phyloP scores from a whole-genome alignment of 2,113 vertebrate species.

The Tautogolabrus adspersus region DNA sequence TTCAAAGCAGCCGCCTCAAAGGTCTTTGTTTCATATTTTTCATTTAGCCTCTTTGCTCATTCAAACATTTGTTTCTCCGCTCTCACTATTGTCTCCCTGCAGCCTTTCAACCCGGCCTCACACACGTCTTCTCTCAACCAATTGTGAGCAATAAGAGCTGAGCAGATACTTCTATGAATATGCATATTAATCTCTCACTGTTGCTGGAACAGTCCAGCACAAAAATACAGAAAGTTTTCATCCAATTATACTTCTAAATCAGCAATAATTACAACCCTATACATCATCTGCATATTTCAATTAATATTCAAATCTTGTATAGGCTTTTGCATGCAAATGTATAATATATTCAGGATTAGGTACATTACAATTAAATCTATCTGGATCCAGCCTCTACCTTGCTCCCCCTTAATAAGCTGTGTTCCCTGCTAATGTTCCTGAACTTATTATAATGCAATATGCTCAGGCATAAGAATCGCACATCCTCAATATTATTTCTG shows the following conservation, averaged over 20 bases:
- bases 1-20: not conserved
- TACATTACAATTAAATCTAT: slow-evolving; percentile 83
- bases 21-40: slow-evolving; percentile 44
- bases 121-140: slow-evolving; percentile 57
- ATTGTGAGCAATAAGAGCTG: slow-evolving; percentile 88
- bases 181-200: slow-evolving; percentile 79
- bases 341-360: slow-evolving; percentile 87
- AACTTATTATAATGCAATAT: slow-evolving; percentile 87
- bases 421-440: slow-evolving; percentile 81
- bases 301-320: slow-evolving; percentile 85
- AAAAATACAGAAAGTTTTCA: slow-evolving; percentile 74
- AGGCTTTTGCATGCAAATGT: slow-evolving; percentile 82
- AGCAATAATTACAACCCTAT: slow-evolving; percentile 82
- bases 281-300: slow-evolving; percentile 84
- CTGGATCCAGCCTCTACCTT: slow-evolving; percentile 78
- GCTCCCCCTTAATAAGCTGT: slow-evolving; percentile 82
- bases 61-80: slow-evolving; percentile 24
- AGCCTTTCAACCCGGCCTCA: slow-evolving; percentile 62
- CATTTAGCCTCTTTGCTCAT: not conserved
- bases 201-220: slow-evolving; percentile 89
- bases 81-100: slow-evolving; percentile 43
- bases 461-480: slow-evolving; percentile 79
- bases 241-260: slow-evolving; percentile 83
- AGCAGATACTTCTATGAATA: slow-evolving; percentile 85
- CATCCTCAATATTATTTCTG: slow-evolving; percentile 84